These are phyloP conservation scores for Phengaris arion DNA, from an alignment of 2,888 invertebrate species.

Conservation along the genomic window DNA sequence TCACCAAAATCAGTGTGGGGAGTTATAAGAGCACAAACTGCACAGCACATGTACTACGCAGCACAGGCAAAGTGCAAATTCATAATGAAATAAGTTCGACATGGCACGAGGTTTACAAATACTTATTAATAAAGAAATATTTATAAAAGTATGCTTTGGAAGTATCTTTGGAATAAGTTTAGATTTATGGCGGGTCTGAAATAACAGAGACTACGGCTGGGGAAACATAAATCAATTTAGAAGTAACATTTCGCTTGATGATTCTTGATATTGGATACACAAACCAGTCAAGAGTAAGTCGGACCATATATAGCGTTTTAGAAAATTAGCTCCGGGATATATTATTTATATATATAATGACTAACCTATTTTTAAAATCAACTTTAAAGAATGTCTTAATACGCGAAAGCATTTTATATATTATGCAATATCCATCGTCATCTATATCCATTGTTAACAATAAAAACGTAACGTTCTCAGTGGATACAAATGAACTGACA, in stretches of 20 bases:
- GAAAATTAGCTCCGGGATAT: too few species aligned
- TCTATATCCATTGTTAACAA: too few species aligned
- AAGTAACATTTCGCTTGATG: not conserved
- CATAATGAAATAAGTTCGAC: not conserved
- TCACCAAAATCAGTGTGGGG: too few species aligned
- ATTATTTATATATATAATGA: too few species aligned
- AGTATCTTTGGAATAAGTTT: not conserved
- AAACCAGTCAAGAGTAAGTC: not conserved
- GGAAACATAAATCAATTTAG: conserved; percentile 12
- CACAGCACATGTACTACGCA: too few species aligned
- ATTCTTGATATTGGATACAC: conserved; percentile 6
- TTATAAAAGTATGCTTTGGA: not conserved
- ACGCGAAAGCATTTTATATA: too few species aligned
- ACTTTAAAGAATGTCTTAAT: too few species aligned
- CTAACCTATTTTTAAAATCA: too few species aligned
- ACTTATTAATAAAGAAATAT: not conserved
- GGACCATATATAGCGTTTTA: not conserved
- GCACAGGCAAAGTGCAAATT: not conserved
- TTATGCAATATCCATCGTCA: too few species aligned
- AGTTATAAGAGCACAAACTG: not conserved
- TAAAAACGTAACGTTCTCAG: too few species aligned
- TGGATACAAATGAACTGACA: too few species aligned
- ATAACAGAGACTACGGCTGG: conserved; percentile 2
- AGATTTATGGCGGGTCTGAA: conserved; percentile 13
- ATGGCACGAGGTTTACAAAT: not conserved